Evolutionary conservation across 2,113 vertebrate genomes (phyloP).

Genomic region (Sporophila hypoxantha): DNA sequence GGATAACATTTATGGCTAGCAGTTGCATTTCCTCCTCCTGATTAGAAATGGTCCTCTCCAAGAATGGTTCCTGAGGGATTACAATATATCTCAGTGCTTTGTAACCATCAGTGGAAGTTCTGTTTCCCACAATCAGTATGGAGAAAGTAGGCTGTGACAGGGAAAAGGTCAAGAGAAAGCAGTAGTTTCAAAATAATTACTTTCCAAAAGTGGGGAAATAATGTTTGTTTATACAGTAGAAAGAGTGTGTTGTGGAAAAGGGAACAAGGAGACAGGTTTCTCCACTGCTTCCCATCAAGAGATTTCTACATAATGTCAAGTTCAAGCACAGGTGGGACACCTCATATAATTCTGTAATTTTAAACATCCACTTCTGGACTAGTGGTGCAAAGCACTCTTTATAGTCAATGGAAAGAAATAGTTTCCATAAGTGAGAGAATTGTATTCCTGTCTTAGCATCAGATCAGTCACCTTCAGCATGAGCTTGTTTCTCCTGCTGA

Average conservation of each 20-base stretch:
- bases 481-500: not conserved
- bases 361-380: not conserved
- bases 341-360: not conserved
- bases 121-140: not conserved
- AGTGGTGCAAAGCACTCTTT: not conserved
- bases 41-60: not conserved
- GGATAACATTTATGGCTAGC: not conserved
- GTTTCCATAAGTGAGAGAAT: not conserved
- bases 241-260: not conserved
- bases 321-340: not conserved
- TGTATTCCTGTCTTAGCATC: not conserved
- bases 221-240: not conserved
- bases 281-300: not conserved
- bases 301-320: not conserved
- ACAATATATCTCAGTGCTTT: not conserved
- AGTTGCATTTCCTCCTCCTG: not conserved
- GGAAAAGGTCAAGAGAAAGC: not conserved
- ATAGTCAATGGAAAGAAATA: not conserved
- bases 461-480: not conserved
- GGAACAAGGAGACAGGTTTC: not conserved
- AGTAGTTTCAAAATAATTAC: slow-evolving; percentile 1
- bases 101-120: not conserved
- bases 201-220: not conserved
- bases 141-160: not conserved
- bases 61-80: not conserved